Evolutionary conservation across 1,140 invertebrate genomes (phyloP).

Genomic region (Penaeus indicus): DNA sequence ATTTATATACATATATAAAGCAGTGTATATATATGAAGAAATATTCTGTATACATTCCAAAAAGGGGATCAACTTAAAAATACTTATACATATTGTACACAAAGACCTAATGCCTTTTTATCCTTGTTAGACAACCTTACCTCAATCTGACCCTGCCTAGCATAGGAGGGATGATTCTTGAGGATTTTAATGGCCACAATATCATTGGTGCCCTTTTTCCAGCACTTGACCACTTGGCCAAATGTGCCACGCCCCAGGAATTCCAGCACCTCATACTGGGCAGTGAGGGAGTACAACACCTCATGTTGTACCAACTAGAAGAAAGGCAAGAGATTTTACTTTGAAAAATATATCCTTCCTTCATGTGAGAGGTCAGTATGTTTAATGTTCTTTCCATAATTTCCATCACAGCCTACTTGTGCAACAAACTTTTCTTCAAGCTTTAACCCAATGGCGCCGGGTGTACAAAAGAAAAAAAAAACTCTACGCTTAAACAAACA

Average conservation of each 20-base stretch:
- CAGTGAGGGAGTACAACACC: slow-evolving; percentile 92
- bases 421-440: too few relatives aligned
- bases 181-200: slow-evolving; percentile 99
- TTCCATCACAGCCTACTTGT: too few relatives aligned
- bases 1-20: slow-evolving; percentile 7
- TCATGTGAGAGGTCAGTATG: not conserved
- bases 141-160: slow-evolving; percentile 99
- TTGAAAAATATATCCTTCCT: not conserved
- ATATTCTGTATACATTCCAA: too few relatives aligned
- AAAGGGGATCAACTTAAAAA: too few relatives aligned
- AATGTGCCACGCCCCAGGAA: slow-evolving; percentile 99
- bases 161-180: slow-evolving; percentile 99
- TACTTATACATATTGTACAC: too few relatives aligned
- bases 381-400: not conserved
- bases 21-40: too few relatives aligned
- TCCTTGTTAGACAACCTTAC: slow-evolving; percentile 72
- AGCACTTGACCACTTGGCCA: slow-evolving; percentile 99
- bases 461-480: too few relatives aligned
- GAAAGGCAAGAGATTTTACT: not conserved
- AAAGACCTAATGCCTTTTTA: not conserved
- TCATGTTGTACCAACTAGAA: slow-evolving; percentile 93
- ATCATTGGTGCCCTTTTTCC: slow-evolving; percentile 99
- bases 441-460: too few relatives aligned
- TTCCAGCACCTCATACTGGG: slow-evolving; percentile 96
- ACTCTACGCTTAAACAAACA: too few relatives aligned